Evolutionary conservation across 2,888 invertebrate genomes (phyloP), one percentile per base, ranked within the genome.

Genomic region (Eucriotettix oculatus): DNA sequence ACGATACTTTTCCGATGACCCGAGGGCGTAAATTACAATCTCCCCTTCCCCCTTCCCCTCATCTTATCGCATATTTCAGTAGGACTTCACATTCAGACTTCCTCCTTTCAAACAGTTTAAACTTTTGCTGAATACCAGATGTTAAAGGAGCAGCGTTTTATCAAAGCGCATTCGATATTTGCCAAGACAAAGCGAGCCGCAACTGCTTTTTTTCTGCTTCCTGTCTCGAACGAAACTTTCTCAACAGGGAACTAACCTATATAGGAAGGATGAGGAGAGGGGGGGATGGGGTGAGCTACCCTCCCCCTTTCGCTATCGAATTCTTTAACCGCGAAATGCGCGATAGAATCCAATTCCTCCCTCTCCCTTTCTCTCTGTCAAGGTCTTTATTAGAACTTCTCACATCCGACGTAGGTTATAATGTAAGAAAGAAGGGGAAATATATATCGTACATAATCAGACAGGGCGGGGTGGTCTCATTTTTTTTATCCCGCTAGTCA

Each of bases 401-500:
- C 48, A n/a, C 48, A 12, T n/a, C 14, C 48, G n/a, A 48, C 48
- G 14, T 48, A 14, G 48, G 14, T n/a, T 12, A 14, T 14, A n/a
- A 12, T n/a, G 48, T 12, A 48, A 12, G 48, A n/a, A n/a, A 48
- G 48, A n/a, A 48, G 48, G 48, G 48, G 48, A 48, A 48, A 48
- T 48, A 48, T 48, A n/a, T 48, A 48, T 48, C 48, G 48, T n/a
- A 48, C n/a, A 48, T 14, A 14, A 48, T 48, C 48, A n/a, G 48
- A 48, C 14, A 29, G 29, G 29, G 29, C 29, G 29, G 29, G 29
- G 29, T 29, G 29, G 29, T 29, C 29, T 48, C 48, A 14, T 48
- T 48, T 48, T n/a, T n/a, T n/a, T 48, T 48, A 48, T 48, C 12
- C 48, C 48, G 48, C 29, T 29, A n/a, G 60, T 60, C 60, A 60